These are phyloP conservation scores for Narcine bancroftii DNA, from an alignment of 2,113 vertebrate genomes.

Conservation along the genomic window DNA sequence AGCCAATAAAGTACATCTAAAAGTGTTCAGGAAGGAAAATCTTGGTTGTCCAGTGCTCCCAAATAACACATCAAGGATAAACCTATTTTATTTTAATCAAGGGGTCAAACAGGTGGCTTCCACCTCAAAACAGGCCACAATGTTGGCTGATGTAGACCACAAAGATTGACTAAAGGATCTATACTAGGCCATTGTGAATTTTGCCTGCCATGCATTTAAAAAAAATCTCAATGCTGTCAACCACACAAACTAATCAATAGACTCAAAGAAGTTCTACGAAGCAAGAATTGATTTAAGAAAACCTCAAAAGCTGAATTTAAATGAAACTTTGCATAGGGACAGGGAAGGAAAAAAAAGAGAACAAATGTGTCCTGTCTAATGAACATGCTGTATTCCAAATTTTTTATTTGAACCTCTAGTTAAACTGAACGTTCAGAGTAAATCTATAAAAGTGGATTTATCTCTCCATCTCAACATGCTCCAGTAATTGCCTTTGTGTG, in stretches of 20 bases:
- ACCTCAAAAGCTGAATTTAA: too few relatives aligned
- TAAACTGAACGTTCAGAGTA: neutral
- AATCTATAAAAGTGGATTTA: slow-evolving; percentile 29
- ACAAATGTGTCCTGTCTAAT: too few relatives aligned
- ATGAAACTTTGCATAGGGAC: neutral
- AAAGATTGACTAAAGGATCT: neutral
- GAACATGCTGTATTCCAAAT: too few relatives aligned
- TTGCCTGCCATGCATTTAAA: neutral
- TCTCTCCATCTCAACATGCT: slow-evolving; percentile 29
- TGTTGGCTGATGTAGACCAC: neutral
- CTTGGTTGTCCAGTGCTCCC: too few relatives aligned
- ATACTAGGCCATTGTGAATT: neutral
- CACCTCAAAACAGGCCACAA: neutral
- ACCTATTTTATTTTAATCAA: slow-evolving; percentile 3
- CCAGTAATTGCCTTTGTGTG: slow-evolving; percentile 8
- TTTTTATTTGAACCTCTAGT: neutral
- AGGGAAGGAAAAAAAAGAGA: neutral
- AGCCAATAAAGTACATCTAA: too few relatives aligned
- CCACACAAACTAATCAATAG: neutral
- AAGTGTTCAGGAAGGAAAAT: too few relatives aligned
- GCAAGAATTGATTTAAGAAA: neutral
- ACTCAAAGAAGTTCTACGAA: neutral
- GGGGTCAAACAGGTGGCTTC: slow-evolving; percentile 3
- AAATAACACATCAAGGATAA: neutral
- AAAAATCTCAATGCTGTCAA: neutral